A percentile compares a stretch with the other conserved stretches of the same genome.
Conservation (phyloP, 1,140 invertebrate genomes). For the Apocrypta bakeri region DNA sequence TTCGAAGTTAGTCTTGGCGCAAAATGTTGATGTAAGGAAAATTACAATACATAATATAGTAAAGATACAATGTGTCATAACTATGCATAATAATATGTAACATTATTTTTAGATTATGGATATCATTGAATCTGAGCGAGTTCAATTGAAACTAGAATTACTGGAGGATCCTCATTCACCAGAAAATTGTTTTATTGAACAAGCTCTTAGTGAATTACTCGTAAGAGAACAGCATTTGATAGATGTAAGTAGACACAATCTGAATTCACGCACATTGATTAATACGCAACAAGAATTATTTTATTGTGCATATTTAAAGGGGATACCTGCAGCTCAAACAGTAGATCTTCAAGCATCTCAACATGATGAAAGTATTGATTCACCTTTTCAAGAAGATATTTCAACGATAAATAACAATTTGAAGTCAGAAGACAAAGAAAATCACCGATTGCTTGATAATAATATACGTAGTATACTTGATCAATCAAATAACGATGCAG, state of each 20-base stretch:
- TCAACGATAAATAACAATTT: slow-evolving; percentile 20
- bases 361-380: slow-evolving; percentile 30
- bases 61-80: not conserved
- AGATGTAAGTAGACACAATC: slow-evolving; percentile 12
- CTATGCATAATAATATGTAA: not conserved
- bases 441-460: slow-evolving; percentile 1
- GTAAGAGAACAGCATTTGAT: slow-evolving; percentile 66
- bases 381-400: slow-evolving; percentile 22
- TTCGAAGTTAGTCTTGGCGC: slow-evolving; percentile 87
- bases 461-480: slow-evolving; percentile 2
- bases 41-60: not conserved
- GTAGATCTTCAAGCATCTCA: not conserved
- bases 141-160: slow-evolving; percentile 80
- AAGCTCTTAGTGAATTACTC: slow-evolving; percentile 82
- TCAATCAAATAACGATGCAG: slow-evolving; percentile 55
- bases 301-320: slow-evolving; percentile 5
- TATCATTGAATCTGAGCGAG: slow-evolving; percentile 84
- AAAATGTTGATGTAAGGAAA: slow-evolving; percentile 76
- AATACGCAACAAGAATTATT: not conserved
- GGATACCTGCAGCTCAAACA: not conserved
- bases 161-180: slow-evolving; percentile 83
- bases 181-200: slow-evolving; percentile 89
- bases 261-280: not conserved
- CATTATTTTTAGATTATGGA: slow-evolving; percentile 72
- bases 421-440: slow-evolving; percentile 3